These are phyloP conservation scores for Drosophila bocki DNA, from an alignment of 1,140 invertebrate species.

Conservation along the genomic window DNA sequence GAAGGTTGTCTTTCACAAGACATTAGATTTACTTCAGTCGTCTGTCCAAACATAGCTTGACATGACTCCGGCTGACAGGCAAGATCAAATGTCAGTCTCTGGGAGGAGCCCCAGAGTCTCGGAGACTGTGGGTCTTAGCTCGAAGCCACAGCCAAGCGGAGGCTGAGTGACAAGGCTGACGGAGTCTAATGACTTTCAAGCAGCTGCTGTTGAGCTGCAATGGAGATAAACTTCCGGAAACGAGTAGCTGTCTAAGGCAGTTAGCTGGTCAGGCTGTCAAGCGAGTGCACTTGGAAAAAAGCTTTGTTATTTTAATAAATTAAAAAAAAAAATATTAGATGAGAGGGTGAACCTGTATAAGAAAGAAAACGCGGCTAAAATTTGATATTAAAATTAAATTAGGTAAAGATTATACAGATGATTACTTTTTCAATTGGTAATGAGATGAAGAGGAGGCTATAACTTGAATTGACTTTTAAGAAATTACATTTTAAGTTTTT, in stretches of 20 bases:
- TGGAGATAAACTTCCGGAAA: conserved; percentile 70
- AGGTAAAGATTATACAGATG: background rate
- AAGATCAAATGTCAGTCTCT: conserved; percentile 49
- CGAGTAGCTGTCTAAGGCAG: conserved; percentile 60
- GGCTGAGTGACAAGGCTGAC: conserved; percentile 53
- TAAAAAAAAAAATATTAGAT: background rate
- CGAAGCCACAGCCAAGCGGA: conserved; percentile 37
- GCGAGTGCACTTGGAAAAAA: conserved; percentile 16
- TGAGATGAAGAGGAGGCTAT: background rate
- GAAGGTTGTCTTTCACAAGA: conserved; percentile 25
- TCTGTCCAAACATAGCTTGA: conserved; percentile 54
- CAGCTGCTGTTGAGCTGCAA: conserved; percentile 51
- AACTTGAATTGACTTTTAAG: background rate
- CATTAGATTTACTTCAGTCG: conserved; percentile 25
- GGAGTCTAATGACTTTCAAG: conserved; percentile 59
- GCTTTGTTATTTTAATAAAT: background rate
- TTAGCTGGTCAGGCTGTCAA: conserved; percentile 40
- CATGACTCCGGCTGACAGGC: conserved; percentile 50
- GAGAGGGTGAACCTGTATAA: background rate
- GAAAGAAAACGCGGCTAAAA: background rate
- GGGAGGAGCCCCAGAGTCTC: background rate
- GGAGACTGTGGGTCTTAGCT: conserved; percentile 16
- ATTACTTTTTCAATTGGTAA: background rate
- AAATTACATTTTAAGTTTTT: background rate
- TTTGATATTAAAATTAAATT: background rate